A percentile compares a stretch with the other conserved stretches of the same genome.
These are phyloP conservation scores for Drosophila triauraria DNA, from an alignment of 1,140 invertebrate species.

Conservation along the genomic window DNA sequence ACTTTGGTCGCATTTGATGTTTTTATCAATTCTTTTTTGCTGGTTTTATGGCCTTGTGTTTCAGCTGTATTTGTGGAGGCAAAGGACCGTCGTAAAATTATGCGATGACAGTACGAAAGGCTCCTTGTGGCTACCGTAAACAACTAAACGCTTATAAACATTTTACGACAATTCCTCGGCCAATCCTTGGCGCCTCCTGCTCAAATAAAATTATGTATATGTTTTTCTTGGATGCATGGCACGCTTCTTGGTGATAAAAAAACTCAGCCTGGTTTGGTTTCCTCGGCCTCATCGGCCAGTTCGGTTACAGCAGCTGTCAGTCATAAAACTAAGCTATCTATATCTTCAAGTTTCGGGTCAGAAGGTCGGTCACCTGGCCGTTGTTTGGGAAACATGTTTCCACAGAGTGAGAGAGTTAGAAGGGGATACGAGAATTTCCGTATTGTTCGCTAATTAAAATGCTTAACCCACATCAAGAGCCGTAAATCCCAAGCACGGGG, in stretches of 20 bases:
- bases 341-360: constrained; percentile 45
- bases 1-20: constrained; percentile 4
- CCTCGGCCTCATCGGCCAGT: background rate
- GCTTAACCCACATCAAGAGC: constrained; percentile 79
- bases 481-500: constrained; percentile 52
- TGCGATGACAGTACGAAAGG: constrained; percentile 34
- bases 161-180: constrained; percentile 26
- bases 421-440: constrained; percentile 47
- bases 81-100: constrained; percentile 38
- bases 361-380: constrained; percentile 50
- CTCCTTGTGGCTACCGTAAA: constrained; percentile 55
- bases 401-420: background rate
- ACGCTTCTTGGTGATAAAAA: constrained; percentile 72
- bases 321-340: constrained; percentile 58
- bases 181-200: constrained; percentile 46
- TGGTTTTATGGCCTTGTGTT: constrained; percentile 9
- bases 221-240: constrained; percentile 41
- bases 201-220: constrained; percentile 30
- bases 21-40: constrained; percentile 4
- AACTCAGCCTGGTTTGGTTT: constrained; percentile 20
- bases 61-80: constrained; percentile 53
- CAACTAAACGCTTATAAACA: constrained; percentile 50
- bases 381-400: constrained; percentile 14
- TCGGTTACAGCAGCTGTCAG: constrained; percentile 46
- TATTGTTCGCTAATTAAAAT: constrained; percentile 81